Evolutionary conservation across 1,140 invertebrate species (phyloP).

Genomic region (Platyscapa corneri): DNA sequence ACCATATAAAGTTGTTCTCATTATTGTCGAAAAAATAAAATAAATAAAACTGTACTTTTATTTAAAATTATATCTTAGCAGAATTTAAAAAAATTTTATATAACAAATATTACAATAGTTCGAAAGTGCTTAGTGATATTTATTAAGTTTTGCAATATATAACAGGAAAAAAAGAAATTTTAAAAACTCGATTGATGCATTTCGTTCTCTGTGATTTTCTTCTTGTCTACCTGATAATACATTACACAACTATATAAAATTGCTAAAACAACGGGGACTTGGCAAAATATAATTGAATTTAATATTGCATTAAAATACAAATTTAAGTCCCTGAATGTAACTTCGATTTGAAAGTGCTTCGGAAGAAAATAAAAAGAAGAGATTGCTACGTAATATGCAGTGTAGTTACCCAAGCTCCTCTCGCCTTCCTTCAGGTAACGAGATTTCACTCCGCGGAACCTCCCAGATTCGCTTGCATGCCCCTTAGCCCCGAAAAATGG

Average conservation of each 20-base stretch:
- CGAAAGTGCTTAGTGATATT: not conserved
- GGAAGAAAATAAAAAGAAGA: not conserved
- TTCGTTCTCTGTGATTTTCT: too few species aligned
- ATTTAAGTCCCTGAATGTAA: not conserved
- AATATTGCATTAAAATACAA: not conserved
- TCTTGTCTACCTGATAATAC: too few species aligned
- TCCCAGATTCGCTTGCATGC: not conserved
- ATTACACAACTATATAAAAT: too few species aligned
- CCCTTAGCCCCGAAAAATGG: conserved; percentile 17
- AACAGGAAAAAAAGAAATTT: not conserved
- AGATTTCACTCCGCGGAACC: conserved; percentile 23
- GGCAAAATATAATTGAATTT: too few species aligned
- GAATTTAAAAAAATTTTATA: not conserved
- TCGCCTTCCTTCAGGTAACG: not conserved
- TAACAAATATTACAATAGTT: too few species aligned
- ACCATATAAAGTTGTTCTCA: not conserved
- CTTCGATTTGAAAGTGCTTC: not conserved
- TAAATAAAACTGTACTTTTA: not conserved
- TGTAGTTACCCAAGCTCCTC: not conserved
- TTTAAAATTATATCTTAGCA: not conserved
- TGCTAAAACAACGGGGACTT: too few species aligned
- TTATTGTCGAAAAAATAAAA: not conserved
- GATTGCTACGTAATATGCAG: not conserved
- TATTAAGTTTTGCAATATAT: not conserved
- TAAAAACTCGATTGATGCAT: too few species aligned